Base-by-base conservation (phyloP, 2,797 vertebrate genomes). In the Buceros bicornis region DNA sequence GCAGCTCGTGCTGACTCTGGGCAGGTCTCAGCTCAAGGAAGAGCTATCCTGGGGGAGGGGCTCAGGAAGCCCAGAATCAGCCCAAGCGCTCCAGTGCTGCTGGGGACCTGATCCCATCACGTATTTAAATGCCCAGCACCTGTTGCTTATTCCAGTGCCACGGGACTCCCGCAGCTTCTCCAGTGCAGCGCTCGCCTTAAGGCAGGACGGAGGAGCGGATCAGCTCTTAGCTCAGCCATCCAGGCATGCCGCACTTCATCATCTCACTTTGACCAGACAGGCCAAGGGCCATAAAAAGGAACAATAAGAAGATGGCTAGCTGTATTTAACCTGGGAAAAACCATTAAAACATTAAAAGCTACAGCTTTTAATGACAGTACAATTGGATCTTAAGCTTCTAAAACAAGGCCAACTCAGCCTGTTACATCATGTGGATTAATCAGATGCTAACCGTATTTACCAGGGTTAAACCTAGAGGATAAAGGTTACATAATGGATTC, bases 351-450 rank as follows among this genome's bases (percentile, higher is more conserved):
- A 43, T n/a, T n/a, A 69, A 43, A 33, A 71, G 56, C 20, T 28
- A 51, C 10, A 69, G 62, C 33, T 83, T 76, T 76, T 80, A 82
- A 3, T 47, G 81, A 84, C 40, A 50, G 28, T 50, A 64, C 45
- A 90, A 79, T 37, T n/a, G 43, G 37, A 42, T 33, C 82, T 80
- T 74, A 71, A 62, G 72, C 83, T 67, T 64, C 77, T 88, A 84
- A 95, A 97, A 96, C 8, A 87, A 95, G 98, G 96, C 69, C 97
- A 94, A 29, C 81, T 33, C 74, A 43, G 89, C 19, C 89, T 77
- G 83, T 96, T 97, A 91, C 90, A 96, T 97, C 97, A 96, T 37
- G 28, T 43, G 16, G 95, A 90, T 94, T 97, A 97, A 96, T 89
- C 73, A 74, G 95, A 93, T 60, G 60, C n/a, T 89, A 58, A 58